Conservation (phyloP, 2,888 invertebrate species). For the Gandaritis pyraliata region DNA sequence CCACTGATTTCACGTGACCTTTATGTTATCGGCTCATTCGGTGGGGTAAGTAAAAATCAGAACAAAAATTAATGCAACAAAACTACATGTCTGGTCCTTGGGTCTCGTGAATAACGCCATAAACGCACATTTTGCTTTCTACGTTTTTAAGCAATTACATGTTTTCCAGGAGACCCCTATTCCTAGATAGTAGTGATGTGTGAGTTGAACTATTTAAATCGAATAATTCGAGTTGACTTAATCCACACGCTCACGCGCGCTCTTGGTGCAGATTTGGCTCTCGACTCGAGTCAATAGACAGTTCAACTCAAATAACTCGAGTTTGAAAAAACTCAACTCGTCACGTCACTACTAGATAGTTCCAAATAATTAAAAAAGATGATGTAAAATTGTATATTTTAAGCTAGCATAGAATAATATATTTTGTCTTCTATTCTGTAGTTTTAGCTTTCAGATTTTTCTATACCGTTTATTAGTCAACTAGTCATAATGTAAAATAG, state of each 20-base stretch:
- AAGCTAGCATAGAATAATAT: constrained; percentile 15
- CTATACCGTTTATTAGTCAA: constrained; percentile 21
- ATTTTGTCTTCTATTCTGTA: constrained; percentile 23
- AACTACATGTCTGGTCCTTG: background rate
- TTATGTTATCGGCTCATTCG: too few species aligned
- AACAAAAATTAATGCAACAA: too few species aligned
- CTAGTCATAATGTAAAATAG: constrained; percentile 18
- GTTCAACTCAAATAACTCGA: too few species aligned
- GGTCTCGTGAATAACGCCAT: constrained; percentile 16
- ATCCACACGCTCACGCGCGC: too few species aligned
- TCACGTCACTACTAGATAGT: constrained; percentile 16
- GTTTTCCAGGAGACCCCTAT: constrained; percentile 3
- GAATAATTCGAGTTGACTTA: too few species aligned
- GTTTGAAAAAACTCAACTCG: too few species aligned
- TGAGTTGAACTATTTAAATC: too few species aligned
- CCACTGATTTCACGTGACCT: too few species aligned
- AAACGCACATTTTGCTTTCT: constrained; percentile 25
- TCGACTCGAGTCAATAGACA: too few species aligned
- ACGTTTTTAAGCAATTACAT: background rate
- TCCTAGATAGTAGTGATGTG: too few species aligned
- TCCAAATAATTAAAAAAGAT: constrained; percentile 15
- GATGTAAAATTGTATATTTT: constrained; percentile 25
- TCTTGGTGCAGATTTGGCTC: too few species aligned
- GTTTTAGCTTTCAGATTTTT: constrained; percentile 22
- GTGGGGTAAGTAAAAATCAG: too few species aligned